These are phyloP conservation scores for Sthenelais limicola DNA, from an alignment of 2,888 invertebrate genomes.

Conservation along the genomic window DNA sequence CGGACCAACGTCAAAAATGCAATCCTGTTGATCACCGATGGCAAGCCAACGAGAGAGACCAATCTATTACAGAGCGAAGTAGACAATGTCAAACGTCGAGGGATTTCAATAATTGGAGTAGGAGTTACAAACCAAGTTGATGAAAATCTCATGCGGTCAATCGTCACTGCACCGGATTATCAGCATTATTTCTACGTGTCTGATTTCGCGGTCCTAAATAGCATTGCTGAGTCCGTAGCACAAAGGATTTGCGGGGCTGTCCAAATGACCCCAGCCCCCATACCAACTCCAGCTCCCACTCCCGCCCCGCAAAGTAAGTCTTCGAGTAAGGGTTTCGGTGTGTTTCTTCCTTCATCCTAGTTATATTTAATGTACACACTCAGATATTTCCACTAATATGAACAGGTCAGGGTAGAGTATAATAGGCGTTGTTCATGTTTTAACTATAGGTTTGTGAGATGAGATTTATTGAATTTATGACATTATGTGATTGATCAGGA, in stretches of 20 bases:
- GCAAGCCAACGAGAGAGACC: slow-evolving; percentile 3
- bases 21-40: slow-evolving; percentile 18
- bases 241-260: too few species aligned
- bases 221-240: slow-evolving; percentile 1
- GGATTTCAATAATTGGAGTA: slow-evolving; percentile 14
- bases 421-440: too few species aligned
- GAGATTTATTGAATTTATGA: too few species aligned
- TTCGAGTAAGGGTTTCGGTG: too few species aligned
- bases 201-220: slow-evolving; percentile 18
- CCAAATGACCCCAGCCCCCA: neutral
- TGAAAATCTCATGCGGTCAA: neutral
- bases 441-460: too few species aligned
- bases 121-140: slow-evolving; percentile 9
- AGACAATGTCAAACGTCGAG: neutral
- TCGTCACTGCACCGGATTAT: neutral
- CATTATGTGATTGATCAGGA: too few species aligned
- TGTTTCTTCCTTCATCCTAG: too few species aligned
- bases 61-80: neutral
- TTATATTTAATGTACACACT: too few species aligned
- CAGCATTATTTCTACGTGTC: slow-evolving; percentile 4
- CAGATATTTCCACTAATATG: too few species aligned
- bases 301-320: neutral
- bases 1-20: neutral
- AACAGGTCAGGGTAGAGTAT: too few species aligned
- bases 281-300: neutral